phyloP scores from a whole-genome alignment of 2,113 vertebrate genomes.

The Lepisosteus oculatus region DNA sequence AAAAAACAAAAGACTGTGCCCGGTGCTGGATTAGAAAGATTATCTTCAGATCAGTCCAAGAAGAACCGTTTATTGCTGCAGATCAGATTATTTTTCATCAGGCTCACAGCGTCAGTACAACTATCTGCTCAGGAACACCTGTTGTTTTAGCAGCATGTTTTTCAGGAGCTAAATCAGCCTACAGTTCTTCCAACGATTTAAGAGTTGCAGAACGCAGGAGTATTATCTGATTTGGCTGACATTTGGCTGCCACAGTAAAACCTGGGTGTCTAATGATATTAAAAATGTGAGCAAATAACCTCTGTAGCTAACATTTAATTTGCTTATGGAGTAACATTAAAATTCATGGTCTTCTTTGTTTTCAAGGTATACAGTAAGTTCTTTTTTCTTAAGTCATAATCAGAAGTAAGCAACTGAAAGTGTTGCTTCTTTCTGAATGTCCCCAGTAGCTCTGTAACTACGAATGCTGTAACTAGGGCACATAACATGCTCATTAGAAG shows the following conservation, averaged over 20 bases:
- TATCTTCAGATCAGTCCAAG: conserved; percentile 64
- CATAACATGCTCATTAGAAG: conserved; percentile 13
- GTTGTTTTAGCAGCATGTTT: conserved; percentile 30
- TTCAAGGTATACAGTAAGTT: too few species aligned
- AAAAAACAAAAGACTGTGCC: conserved; percentile 48
- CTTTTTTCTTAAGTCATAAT: too few species aligned
- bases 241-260: neutral
- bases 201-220: neutral
- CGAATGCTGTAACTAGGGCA: conserved; percentile 29
- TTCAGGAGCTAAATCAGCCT: neutral
- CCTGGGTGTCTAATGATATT: neutral
- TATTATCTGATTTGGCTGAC: neutral
- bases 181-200: neutral
- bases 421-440: conserved; percentile 18
- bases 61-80: conserved; percentile 50
- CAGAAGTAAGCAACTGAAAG: too few species aligned
- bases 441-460: conserved; percentile 12
- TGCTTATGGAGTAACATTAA: too few species aligned
- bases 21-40: conserved; percentile 70
- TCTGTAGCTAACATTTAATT: too few species aligned
- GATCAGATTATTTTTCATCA: conserved; percentile 25
- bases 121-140: conserved; percentile 55
- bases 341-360: too few species aligned
- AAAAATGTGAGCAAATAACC: too few species aligned
- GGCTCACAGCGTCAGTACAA: conserved; percentile 43